phyloP scores from a whole-genome alignment of 2,113 vertebrate genomes.

The Tautogolabrus adspersus region DNA sequence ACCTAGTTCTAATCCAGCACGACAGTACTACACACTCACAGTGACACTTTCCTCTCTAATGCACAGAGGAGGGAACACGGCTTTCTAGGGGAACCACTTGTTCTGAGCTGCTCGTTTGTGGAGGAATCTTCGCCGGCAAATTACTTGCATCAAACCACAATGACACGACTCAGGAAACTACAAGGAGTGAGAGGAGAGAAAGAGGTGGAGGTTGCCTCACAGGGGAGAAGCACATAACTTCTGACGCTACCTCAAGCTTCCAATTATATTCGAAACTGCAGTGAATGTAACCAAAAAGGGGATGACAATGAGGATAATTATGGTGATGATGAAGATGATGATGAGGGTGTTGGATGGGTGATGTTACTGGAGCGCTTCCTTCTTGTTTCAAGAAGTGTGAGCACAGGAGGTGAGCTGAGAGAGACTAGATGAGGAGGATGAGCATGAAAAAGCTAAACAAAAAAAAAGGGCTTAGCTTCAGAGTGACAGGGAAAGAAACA shows the following conservation, averaged over 20 bases:
- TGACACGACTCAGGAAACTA: constrained; percentile 56
- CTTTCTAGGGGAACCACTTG: constrained; percentile 63
- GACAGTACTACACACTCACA: constrained; percentile 38
- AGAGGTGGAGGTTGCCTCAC: constrained; percentile 53
- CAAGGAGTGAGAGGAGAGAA: constrained; percentile 35
- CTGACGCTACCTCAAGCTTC: constrained; percentile 64
- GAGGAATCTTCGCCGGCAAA: constrained; percentile 68
- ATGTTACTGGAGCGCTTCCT: constrained; percentile 23
- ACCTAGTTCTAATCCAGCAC: constrained; percentile 55
- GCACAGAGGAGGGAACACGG: constrained; percentile 42
- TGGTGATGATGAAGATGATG: constrained; percentile 39
- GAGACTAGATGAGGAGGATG: constrained; percentile 47
- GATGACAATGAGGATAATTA: constrained; percentile 55
- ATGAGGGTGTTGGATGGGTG: constrained; percentile 27
- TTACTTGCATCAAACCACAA: constrained; percentile 68
- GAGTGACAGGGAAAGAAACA: constrained; percentile 49
- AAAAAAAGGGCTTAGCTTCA: constrained; percentile 59
- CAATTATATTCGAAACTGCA: constrained; percentile 75
- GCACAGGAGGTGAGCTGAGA: constrained; percentile 42
- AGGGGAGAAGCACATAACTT: constrained; percentile 57
- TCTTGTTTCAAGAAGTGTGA: constrained; percentile 49
- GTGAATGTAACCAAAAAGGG: constrained; percentile 58
- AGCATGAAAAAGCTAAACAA: not conserved
- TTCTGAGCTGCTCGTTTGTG: constrained; percentile 54
- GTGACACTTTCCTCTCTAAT: constrained; percentile 41